phyloP scores from a whole-genome alignment of 2,888 invertebrate species.

The Caenorhabditis imperialis region DNA sequence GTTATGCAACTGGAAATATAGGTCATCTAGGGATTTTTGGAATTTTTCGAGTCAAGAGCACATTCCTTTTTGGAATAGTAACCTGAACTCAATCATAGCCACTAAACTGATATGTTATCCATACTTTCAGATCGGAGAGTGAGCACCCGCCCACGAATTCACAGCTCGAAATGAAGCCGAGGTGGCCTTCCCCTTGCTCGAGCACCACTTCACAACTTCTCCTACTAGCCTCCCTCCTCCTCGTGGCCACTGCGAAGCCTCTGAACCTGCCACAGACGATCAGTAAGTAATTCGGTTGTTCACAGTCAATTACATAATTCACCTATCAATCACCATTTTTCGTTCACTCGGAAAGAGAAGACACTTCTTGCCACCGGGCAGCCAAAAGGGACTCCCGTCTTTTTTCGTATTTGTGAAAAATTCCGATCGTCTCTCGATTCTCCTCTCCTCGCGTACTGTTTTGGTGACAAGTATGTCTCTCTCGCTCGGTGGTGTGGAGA shows the following conservation, averaged over 20 bases:
- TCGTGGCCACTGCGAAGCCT: conserved; percentile 38
- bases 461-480: conserved; percentile 44
- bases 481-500: too few relatives aligned
- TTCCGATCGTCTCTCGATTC: conserved; percentile 30
- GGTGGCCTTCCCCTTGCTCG: conserved; percentile 44
- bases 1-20: too few relatives aligned
- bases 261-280: conserved; percentile 62
- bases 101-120: too few relatives aligned
- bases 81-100: too few relatives aligned
- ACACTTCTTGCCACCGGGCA: too few relatives aligned
- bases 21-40: too few relatives aligned
- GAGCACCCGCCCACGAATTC: conserved; percentile 3
- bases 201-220: conserved; percentile 39
- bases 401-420: conserved; percentile 46
- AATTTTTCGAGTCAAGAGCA: too few relatives aligned
- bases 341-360: conserved; percentile 45
- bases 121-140: conserved; percentile 9
- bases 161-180: conserved; percentile 45
- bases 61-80: too few relatives aligned
- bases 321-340: conserved; percentile 50
- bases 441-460: too few relatives aligned
- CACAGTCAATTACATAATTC: conserved; percentile 37
- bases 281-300: conserved; percentile 49
- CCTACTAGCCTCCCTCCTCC: conserved; percentile 7
- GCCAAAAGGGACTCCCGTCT: conserved; percentile 11